Evolutionary conservation across 2,113 vertebrate genomes (phyloP), one percentile per base, ranked within the genome.

Genomic region (Actinemys pallida): DNA sequence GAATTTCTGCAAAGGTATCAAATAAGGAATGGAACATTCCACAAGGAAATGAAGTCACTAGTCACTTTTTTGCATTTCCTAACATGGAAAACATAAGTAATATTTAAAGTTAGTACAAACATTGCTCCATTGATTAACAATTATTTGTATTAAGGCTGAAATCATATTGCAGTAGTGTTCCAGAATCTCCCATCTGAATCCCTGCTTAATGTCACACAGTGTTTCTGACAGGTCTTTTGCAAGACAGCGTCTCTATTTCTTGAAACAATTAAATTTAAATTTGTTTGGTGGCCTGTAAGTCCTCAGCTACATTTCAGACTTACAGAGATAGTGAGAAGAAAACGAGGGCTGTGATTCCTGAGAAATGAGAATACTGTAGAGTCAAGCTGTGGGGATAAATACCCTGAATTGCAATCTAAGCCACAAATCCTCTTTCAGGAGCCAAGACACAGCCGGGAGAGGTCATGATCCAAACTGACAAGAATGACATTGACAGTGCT

Each of bases 251-350:
- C 65, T 90, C 83, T 86, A n/a, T 95, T 97, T 94, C 75, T 10
- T 80, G 76, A 97, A 95, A 96, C 89, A 96, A 97, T 96, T 95
- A 96, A 86, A 97, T 92, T 75, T 93, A 93, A 94, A 96, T 97
- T 95, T 97, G 85, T 92, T 96, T 95, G 93, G 84, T 94, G 90
- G 47, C 84, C 92, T 93, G 82, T 84, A 92, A 93, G 62, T 97
- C 49, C 89, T 97, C 87, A 93, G 49, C n/a, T 78, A 31, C 84
- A 84, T 97, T 96, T 94, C 88, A 97, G 84, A 50, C 78, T 96
- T 92, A 87, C 87, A 94, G 92, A 82, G 56, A 59, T 12, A 20
- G 57, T 49, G 59, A 79, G 89, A 95, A 92, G 84, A 95, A 97
- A 95, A 93, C 87, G 9, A 78, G 80, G 76, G 39, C 47, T 65